Evolutionary conservation across 2,888 invertebrate species (phyloP).

Genomic region (Heliconius sara): DNA sequence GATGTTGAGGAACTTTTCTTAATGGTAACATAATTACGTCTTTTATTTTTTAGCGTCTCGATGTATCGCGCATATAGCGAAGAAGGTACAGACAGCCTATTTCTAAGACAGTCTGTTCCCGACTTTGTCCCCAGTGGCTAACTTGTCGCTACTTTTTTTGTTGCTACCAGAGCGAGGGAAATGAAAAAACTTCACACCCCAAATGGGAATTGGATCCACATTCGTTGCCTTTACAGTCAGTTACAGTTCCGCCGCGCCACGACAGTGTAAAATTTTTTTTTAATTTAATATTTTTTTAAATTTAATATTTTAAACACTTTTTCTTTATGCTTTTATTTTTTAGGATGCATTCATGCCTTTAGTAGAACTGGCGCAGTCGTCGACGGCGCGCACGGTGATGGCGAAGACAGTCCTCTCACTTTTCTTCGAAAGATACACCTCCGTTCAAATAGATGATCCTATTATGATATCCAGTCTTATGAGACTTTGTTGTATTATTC

Average conservation of each 20-base stretch:
- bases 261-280: background rate
- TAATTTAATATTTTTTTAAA: no score
- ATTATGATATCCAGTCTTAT: slow-evolving; percentile 94
- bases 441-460: slow-evolving; percentile 88
- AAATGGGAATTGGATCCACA: background rate
- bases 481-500: slow-evolving; percentile 94
- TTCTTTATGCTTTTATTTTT: background rate
- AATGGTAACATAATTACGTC: slow-evolving; percentile 83
- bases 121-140: background rate
- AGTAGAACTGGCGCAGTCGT: slow-evolving; percentile 94
- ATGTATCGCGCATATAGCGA: background rate
- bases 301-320: background rate
- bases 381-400: slow-evolving; percentile 91
- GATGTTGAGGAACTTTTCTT: slow-evolving; percentile 92
- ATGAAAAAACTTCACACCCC: background rate
- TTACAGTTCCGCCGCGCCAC: background rate
- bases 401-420: slow-evolving; percentile 92
- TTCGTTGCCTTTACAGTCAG: background rate
- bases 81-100: background rate
- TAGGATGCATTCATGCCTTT: slow-evolving; percentile 96
- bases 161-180: background rate
- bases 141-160: background rate
- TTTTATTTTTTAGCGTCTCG: background rate
- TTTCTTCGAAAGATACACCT: slow-evolving; percentile 77
- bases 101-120: background rate